Evolutionary conservation across 2,888 invertebrate genomes (phyloP).

Genomic region (Pterobdella sp.): DNA sequence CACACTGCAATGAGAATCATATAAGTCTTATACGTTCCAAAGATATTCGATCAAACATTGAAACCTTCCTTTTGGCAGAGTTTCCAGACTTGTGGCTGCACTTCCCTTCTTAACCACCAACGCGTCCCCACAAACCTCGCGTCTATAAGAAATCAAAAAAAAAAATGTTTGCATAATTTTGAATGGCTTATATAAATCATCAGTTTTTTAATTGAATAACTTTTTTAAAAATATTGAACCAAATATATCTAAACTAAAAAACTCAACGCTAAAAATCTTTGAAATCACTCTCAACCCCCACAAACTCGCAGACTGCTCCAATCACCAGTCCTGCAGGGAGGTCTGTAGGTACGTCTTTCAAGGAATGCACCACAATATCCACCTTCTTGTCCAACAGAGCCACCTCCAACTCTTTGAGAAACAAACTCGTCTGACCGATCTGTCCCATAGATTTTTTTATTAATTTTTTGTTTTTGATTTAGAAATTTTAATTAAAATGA

Average conservation of each 20-base stretch:
- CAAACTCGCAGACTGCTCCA: slow-evolving; percentile 58
- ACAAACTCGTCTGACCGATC: slow-evolving; percentile 90
- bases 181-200: too few relatives aligned
- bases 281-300: too few relatives aligned
- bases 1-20: slow-evolving; percentile 45
- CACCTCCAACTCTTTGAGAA: slow-evolving; percentile 85
- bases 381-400: slow-evolving; percentile 64
- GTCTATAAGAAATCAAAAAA: slow-evolving; percentile 55
- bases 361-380: slow-evolving; percentile 89
- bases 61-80: slow-evolving; percentile 65
- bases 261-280: neutral
- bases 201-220: too few relatives aligned
- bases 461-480: too few relatives aligned
- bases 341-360: slow-evolving; percentile 81
- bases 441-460: too few relatives aligned
- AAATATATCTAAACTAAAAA: too few relatives aligned
- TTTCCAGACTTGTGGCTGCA: slow-evolving; percentile 56
- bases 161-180: too few relatives aligned
- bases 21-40: too few relatives aligned
- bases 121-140: slow-evolving; percentile 85
- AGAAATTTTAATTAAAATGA: too few relatives aligned
- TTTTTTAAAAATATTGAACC: too few relatives aligned
- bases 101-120: slow-evolving; percentile 64
- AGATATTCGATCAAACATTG: neutral
- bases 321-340: slow-evolving; percentile 78